A percentile compares a stretch with the other conserved stretches of the same genome.
phyloP scores from a whole-genome alignment of 2,888 invertebrate genomes.

The Aphidoletes aphidimyza region DNA sequence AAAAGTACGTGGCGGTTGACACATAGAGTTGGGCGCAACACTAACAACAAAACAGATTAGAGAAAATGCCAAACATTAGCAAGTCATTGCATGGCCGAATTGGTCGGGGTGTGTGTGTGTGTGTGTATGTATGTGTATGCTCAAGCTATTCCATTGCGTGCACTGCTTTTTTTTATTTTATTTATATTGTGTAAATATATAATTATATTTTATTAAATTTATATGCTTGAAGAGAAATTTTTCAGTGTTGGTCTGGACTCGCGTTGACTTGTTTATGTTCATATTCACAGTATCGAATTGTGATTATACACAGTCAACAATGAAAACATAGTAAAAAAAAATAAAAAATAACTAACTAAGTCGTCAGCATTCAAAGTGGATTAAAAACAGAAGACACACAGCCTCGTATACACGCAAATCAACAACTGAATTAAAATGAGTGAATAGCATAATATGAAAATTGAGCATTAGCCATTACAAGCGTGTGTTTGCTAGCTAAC shows the following conservation, averaged over 20 bases:
- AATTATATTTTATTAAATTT: constrained; percentile 46
- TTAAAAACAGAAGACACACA: constrained; percentile 15
- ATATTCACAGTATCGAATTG: not conserved
- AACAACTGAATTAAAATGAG: constrained; percentile 30
- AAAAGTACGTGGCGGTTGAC: no score
- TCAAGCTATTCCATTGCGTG: not conserved
- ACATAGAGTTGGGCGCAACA: no score
- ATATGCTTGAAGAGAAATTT: not conserved
- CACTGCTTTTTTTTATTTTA: not conserved
- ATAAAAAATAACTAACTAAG: not conserved
- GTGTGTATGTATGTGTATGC: not conserved
- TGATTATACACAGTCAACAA: not conserved
- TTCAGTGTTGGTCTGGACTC: not conserved
- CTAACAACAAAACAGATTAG: not conserved
- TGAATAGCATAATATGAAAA: constrained; percentile 21
- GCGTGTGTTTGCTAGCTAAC: not conserved
- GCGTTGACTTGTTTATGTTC: not conserved
- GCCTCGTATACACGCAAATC: constrained; percentile 33
- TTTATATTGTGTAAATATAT: constrained; percentile 46
- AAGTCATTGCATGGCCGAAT: constrained; percentile 39
- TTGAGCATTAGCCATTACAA: not conserved
- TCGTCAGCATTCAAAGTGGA: not conserved
- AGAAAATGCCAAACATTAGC: not conserved
- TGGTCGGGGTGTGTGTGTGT: constrained; percentile 8
- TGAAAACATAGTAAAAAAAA: not conserved